Base-by-base conservation (phyloP, 2,113 vertebrate genomes). In the Ellobius talpinus region DNA sequence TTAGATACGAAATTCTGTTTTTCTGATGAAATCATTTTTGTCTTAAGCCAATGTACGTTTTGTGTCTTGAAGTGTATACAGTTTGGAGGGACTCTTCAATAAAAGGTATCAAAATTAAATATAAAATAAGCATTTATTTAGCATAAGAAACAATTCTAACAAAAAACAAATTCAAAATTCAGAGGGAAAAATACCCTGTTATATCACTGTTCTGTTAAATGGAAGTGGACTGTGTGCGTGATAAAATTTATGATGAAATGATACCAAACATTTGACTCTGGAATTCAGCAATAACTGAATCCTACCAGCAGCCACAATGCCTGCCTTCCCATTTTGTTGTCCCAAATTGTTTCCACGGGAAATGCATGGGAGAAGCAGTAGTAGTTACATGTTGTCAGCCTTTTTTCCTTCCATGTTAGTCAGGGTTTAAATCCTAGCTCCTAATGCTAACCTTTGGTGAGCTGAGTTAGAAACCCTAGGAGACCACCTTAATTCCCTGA, bases 121-220 rank as follows among this genome's bases (percentile, higher is more conserved):
- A 50, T 74, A 68, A 91, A 81, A 42, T 94, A 17, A 88, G 39
- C 63, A 17, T 58, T 55, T 47, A 74, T 87, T 73, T 93, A 74
- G 4, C 73, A 82, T 42, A 36, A 85, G 23, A 55, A 95, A 92
- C 74, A 13, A 93, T 91, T 8, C 21, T 26, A 63, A 81, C 33
- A 87, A 50, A 74, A 81, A 42, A 65, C 61, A 91, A 96, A 73
- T 4, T 68, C 77, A 95, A 82, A 94, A 66, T 90, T 77, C 16
- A 81, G n/a, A 58, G 21, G 58, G 36, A 16, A 23, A 86, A 81
- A 93, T 65, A 36, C 19, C 4, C 50, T 52, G 6, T 58, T 72
- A 39, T 81, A 78, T 50, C 88, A 29, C 74, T 92, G 85, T 88
- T 72, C 86, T 13, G 47, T 47, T 65, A 94, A 96, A 73, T 73